Base-by-base conservation (phyloP, 2,113 vertebrate genomes). In the Girardinichthys multiradiatus region DNA sequence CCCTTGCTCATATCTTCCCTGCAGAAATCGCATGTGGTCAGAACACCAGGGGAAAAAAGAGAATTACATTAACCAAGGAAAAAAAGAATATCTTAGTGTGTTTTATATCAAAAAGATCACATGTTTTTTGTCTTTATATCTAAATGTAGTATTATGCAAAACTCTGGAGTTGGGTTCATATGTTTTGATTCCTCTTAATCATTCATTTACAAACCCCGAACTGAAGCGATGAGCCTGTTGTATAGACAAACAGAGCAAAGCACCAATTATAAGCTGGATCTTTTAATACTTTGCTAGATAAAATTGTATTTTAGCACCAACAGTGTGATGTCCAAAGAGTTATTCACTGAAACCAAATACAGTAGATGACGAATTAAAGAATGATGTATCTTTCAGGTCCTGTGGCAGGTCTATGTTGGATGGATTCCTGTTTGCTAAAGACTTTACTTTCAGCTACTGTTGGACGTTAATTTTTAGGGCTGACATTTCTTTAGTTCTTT, bases 21-120 rank as follows among this genome's bases (percentile, higher is more conserved):
- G 82, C 87, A 89, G 87, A 71, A 77, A 84, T 83, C 76, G 74
- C 80, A 77, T 84, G 85, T 86, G 76, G 82, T 83, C 79, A 83
- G 78, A 72, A 79, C 69, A 57, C 76, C 27, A 54, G 71, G 58
- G n/a, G n/a, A n/a, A 79, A 60, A 29, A 70, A 69, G 57, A 80
- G 26, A 60, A 35, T 54, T 27, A 54, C 68, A 74, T 71, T 73
- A 75, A 77, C 64, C 51, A 57, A 61, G 69, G 73, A 35, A 37
- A 19, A 4, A 64, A 51, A 65, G 31, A 60, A 5, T 4, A 37
- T n/a, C n/a, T 71, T 57, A 21, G 12, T 1, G 1, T 48, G 21
- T 39, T 15, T 31, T 19, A 4, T 71, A 69, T 72, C 26, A 51
- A 71, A 45, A 45, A 12, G 15, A 51, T 62, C 17, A 8, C 11